A percentile compares a stretch with the other conserved stretches of the same genome.
Conservation (phyloP, 2,113 vertebrate species). For the Eudyptes chrysolophus region DNA sequence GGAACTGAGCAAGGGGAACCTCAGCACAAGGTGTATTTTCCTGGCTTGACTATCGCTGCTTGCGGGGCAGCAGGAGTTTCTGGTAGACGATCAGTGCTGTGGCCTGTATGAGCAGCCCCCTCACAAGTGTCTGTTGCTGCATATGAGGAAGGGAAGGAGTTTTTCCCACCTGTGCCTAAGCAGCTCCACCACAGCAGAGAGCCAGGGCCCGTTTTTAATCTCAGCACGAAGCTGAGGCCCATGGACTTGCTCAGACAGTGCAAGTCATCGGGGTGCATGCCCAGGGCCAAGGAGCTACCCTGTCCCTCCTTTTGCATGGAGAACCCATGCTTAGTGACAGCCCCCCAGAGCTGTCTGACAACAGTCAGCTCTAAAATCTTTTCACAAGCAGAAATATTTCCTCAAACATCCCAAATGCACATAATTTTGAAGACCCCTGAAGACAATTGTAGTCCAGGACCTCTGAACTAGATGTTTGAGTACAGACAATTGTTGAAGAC, state of each 20-base stretch:
- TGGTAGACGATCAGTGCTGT: fast-evolving
- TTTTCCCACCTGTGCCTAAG: neutral
- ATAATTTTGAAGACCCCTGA: neutral
- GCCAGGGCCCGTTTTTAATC: neutral
- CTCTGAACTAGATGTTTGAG: neutral
- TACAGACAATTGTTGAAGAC: neutral
- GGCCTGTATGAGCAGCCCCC: neutral
- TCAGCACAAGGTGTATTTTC: fast-evolving
- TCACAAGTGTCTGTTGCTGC: fast-evolving
- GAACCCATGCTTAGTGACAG: neutral
- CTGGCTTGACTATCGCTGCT: fast-evolving
- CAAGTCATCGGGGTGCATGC: fast-evolving
- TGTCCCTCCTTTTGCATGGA: too few species aligned
- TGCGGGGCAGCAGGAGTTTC: neutral
- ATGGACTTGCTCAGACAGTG: fast-evolving
- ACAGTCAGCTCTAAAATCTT: neutral
- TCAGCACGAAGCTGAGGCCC: neutral
- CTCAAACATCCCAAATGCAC: neutral
- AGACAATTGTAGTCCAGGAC: neutral
- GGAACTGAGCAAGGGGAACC: fast-evolving
- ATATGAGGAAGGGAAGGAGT: fast-evolving
- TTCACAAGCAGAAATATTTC: neutral
- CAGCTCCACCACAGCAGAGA: neutral
- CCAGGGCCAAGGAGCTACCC: fast-evolving
- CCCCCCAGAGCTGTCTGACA: too few species aligned